Percentiles rank a stretch among this genome's conserved stretches.
phyloP scores from a whole-genome alignment of 2,888 invertebrate species.

The Lasioglossum pauxillum region DNA sequence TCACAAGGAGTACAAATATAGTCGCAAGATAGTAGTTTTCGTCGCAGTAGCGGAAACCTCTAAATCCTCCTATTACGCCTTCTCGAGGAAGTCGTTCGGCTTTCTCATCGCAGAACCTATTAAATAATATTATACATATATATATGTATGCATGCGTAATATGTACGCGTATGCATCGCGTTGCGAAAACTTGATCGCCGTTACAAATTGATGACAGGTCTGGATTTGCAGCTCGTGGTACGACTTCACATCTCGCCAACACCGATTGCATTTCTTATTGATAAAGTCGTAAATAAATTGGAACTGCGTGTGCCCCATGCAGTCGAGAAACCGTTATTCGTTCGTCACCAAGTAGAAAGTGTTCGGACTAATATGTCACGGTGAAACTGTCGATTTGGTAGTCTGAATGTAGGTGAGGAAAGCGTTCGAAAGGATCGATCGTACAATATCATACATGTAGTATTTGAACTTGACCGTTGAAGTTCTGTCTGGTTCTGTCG shows the following conservation, averaged over 20 bases:
- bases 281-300: conserved; percentile 19
- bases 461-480: neutral
- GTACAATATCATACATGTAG: neutral
- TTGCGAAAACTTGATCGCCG: neutral
- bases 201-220: neutral
- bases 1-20: neutral
- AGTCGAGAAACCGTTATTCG: conserved; percentile 11
- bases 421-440: neutral
- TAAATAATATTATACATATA: neutral
- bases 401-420: neutral
- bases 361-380: conserved; percentile 5
- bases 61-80: neutral
- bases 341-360: conserved; percentile 15
- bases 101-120: neutral
- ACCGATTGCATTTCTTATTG: neutral
- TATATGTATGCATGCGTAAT: neutral
- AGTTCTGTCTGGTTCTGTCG: no score
- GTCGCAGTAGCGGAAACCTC: no score
- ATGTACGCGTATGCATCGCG: neutral
- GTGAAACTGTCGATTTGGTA: conserved; percentile 7
- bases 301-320: neutral
- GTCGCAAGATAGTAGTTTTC: neutral
- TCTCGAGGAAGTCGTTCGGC: neutral
- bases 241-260: neutral
- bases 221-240: neutral